phyloP scores from a whole-genome alignment of 2,113 vertebrate genomes.

The Strix aluco region DNA sequence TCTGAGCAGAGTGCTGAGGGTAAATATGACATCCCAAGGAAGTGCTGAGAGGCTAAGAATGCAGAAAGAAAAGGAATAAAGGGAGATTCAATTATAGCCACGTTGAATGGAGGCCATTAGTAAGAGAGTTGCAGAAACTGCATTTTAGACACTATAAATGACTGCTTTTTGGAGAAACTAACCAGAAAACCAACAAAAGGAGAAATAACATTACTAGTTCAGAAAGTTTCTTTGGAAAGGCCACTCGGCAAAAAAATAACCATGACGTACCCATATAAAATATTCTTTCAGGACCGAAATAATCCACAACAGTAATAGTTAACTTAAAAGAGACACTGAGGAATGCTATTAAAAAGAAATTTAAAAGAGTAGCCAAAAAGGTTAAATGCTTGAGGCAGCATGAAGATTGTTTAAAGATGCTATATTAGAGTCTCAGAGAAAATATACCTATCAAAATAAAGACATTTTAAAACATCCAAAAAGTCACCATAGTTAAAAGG shows the following conservation, averaged over 20 bases:
- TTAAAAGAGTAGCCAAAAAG: neutral
- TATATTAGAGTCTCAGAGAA: neutral
- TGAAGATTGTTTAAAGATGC: constrained; percentile 6
- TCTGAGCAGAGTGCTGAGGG: neutral
- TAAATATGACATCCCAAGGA: neutral
- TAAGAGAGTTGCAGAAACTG: neutral
- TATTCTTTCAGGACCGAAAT: neutral
- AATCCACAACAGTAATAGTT: neutral
- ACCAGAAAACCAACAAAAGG: constrained; percentile 7
- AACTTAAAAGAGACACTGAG: neutral
- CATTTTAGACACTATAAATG: neutral
- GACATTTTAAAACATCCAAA: neutral
- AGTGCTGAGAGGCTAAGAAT: neutral
- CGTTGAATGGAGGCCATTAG: neutral
- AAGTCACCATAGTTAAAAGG: neutral
- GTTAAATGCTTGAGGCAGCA: neutral
- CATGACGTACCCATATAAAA: neutral
- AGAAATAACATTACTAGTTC: neutral
- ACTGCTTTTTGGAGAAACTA: neutral
- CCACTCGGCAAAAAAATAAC: neutral
- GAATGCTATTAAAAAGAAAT: constrained; percentile 16
- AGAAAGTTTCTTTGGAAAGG: neutral
- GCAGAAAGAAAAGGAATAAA: neutral
- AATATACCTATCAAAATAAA: neutral
- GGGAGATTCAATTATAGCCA: neutral